Conservation (phyloP, 2,888 invertebrate genomes). For the Macaria liturata region DNA sequence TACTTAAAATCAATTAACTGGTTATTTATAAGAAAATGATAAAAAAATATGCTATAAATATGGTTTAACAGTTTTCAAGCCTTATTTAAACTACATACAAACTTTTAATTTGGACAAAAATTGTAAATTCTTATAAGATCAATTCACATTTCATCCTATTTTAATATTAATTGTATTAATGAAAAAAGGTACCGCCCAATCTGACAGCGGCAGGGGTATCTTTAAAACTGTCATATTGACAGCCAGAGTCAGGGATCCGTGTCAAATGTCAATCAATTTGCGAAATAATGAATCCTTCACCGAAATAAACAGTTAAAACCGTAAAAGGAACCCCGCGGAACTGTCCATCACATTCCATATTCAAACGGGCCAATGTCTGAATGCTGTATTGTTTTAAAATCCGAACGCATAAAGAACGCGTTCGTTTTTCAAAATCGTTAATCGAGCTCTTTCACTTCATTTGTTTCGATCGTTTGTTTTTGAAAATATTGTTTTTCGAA, state of each 20-base stretch:
- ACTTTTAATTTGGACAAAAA: no score
- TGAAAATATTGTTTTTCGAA: conserved; percentile 37
- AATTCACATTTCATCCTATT: no score
- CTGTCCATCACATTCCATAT: conserved; percentile 75
- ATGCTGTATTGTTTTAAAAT: conserved; percentile 78
- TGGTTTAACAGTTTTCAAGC: no score
- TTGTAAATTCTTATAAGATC: no score
- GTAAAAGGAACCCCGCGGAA: conserved; percentile 51
- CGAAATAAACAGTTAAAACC: conserved; percentile 71
- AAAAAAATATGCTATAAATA: no score
- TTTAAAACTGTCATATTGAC: conserved; percentile 50
- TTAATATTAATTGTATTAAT: no score
- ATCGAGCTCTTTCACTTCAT: conserved; percentile 80
- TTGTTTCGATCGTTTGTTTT: conserved; percentile 61
- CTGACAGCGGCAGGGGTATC: no score
- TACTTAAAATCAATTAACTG: no score
- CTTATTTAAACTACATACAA: no score
- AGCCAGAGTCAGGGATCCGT: conserved; percentile 54
- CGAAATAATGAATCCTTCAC: conserved; percentile 55
- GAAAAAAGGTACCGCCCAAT: no score
- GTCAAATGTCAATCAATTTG: conserved; percentile 52
- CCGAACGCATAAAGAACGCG: conserved; percentile 70
- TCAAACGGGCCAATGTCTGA: conserved; percentile 72
- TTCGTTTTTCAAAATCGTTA: conserved; percentile 65
- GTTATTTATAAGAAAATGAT: no score